Evolutionary conservation across 2,888 invertebrate species (phyloP).

Genomic region (Aproaerema taeniolella): DNA sequence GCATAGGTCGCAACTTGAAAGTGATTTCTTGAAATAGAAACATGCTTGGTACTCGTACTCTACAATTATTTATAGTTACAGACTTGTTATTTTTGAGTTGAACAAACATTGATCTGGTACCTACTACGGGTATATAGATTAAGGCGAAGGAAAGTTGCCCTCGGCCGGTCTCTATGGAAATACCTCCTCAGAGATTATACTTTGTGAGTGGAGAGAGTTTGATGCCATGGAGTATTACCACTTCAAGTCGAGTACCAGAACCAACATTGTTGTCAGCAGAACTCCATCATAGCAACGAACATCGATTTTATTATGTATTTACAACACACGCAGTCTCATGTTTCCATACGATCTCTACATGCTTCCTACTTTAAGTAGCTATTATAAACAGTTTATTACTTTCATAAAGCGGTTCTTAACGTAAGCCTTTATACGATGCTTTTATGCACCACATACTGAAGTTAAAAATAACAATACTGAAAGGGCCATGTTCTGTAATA

Average conservation of each 20-base stretch:
- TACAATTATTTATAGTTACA: constrained; percentile 4
- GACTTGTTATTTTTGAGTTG: constrained; percentile 2
- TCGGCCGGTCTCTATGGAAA: constrained; percentile 21
- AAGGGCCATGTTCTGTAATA: too few relatives aligned
- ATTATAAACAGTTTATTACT: too few relatives aligned
- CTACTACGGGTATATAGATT: constrained; percentile 6
- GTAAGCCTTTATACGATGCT: too few relatives aligned
- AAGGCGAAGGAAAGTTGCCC: constrained; percentile 32
- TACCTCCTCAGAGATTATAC: constrained; percentile 33
- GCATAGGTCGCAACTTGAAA: constrained; percentile 3
- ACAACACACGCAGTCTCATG: too few relatives aligned
- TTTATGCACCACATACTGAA: too few relatives aligned
- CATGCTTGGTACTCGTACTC: constrained; percentile 1
- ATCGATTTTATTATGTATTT: too few relatives aligned
- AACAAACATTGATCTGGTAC: constrained; percentile 2
- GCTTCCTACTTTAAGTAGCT: too few relatives aligned
- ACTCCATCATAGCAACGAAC: constrained; percentile 45
- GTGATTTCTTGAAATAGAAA: constrained; percentile 10
- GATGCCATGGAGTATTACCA: constrained; percentile 38
- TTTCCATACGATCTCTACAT: too few relatives aligned
- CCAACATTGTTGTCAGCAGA: constrained; percentile 28
- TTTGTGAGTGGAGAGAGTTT: constrained; percentile 29
- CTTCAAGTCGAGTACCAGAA: constrained; percentile 55
- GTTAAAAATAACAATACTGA: too few relatives aligned
- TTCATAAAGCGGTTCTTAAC: too few relatives aligned